These are phyloP conservation scores for Ruditapes philippinarum DNA, from an alignment of 1,140 invertebrate genomes.

Conservation along the genomic window DNA sequence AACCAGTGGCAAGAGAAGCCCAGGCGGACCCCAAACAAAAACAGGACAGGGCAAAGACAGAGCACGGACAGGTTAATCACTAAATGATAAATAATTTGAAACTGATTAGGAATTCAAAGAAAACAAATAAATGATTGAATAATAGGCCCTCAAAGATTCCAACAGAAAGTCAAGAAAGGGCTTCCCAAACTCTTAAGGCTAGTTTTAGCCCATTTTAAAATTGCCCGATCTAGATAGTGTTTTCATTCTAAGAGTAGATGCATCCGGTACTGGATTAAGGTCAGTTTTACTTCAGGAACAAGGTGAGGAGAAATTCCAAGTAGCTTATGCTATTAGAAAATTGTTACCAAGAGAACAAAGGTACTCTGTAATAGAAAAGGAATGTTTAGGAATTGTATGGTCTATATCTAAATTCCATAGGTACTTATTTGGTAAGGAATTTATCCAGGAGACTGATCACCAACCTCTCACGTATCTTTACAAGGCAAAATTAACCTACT, in stretches of 20 bases:
- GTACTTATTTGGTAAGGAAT: slow-evolving; percentile 79
- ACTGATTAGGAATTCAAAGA: no score
- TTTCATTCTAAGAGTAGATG: slow-evolving; percentile 69
- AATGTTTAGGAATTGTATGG: no score
- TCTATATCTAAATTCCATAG: slow-evolving; percentile 84
- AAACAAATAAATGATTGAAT: no score
- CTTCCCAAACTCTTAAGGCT: slow-evolving; percentile 27
- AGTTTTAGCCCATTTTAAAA: slow-evolving; percentile 73
- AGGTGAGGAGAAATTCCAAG: slow-evolving; percentile 63
- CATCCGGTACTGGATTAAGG: slow-evolving; percentile 61
- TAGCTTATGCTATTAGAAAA: no score
- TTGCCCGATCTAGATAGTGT: slow-evolving; percentile 81
- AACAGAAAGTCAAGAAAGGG: not conserved
- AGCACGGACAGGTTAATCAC: no score
- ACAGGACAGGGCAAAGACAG: no score
- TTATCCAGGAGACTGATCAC: slow-evolving; percentile 64
- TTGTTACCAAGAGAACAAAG: no score
- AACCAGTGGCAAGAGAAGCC: no score
- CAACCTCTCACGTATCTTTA: slow-evolving; percentile 51
- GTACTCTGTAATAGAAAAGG: no score
- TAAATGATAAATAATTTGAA: no score
- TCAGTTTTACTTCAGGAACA: slow-evolving; percentile 73
- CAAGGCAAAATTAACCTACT: not conserved
- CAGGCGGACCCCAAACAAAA: no score
- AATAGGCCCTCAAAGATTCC: no score